Conservation (phyloP, 2,797 vertebrate species). For the Sebastes cheni region DNA sequence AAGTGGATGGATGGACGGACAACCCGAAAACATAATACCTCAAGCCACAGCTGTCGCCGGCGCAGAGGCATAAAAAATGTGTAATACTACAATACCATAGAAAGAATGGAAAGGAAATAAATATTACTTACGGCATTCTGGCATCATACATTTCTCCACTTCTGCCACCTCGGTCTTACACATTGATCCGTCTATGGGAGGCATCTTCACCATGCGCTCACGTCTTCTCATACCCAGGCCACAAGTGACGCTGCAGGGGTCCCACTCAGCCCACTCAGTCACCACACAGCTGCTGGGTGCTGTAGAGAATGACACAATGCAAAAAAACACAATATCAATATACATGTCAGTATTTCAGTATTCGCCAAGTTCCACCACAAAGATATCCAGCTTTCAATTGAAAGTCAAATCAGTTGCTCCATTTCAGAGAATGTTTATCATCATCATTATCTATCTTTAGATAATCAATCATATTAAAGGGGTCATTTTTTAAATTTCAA, state of each 20-base stretch:
- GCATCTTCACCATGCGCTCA: slow-evolving; percentile 96
- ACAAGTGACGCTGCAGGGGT: slow-evolving; percentile 93
- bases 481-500: not conserved
- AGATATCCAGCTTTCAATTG: not conserved
- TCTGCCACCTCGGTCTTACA: slow-evolving; percentile 90
- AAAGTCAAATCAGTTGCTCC: too few relatives aligned
- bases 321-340: not conserved
- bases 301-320: slow-evolving; percentile 44
- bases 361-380: not conserved
- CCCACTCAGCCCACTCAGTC: slow-evolving; percentile 95
- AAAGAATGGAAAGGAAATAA: not conserved
- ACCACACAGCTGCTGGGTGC: slow-evolving; percentile 93
- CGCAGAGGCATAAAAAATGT: not conserved
- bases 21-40: too few relatives aligned
- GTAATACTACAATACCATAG: not conserved
- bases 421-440: not conserved
- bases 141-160: slow-evolving; percentile 97
- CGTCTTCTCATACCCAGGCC: slow-evolving; percentile 90
- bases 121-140: slow-evolving; percentile 91
- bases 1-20: not conserved
- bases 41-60: too few relatives aligned
- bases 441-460: too few relatives aligned
- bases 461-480: not conserved
- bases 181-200: slow-evolving; percentile 89
- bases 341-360: too few relatives aligned